These are phyloP conservation scores for Scaptomyza polygonia DNA, from an alignment of 2,888 invertebrate genomes.

Conservation along the genomic window DNA sequence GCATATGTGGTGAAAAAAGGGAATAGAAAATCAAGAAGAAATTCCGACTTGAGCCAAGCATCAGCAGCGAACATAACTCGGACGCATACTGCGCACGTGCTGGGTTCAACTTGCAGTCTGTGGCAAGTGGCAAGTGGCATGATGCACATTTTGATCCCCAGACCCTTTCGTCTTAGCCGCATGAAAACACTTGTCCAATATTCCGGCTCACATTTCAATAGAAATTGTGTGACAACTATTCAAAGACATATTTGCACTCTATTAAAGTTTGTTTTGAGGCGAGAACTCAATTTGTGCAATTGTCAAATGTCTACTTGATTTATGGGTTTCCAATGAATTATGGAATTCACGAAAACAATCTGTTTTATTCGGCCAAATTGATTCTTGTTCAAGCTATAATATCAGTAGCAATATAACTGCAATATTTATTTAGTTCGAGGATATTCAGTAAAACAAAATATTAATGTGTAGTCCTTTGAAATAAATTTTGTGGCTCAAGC, in stretches of 20 bases:
- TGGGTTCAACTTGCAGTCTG: conserved; percentile 1
- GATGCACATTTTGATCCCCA: conserved; percentile 12
- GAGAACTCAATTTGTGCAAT: conserved; percentile 19
- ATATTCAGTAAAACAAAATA: too few relatives aligned
- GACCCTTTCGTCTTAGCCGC: neutral
- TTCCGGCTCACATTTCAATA: conserved; percentile 39
- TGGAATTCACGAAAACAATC: neutral
- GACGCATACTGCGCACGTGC: conserved; percentile 28
- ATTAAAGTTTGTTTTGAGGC: conserved; percentile 3
- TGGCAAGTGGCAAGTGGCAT: conserved; percentile 31
- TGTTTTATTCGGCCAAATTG: too few relatives aligned
- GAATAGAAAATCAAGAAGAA: conserved; percentile 3
- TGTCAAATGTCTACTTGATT: conserved; percentile 7
- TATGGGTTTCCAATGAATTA: too few relatives aligned
- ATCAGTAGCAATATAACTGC: too few relatives aligned
- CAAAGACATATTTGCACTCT: conserved; percentile 20
- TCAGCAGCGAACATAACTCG: neutral
- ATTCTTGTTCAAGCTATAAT: too few relatives aligned
- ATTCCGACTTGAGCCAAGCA: conserved; percentile 20
- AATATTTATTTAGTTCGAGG: too few relatives aligned
- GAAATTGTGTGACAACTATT: conserved; percentile 31
- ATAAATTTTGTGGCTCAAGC: too few relatives aligned
- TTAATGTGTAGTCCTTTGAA: too few relatives aligned
- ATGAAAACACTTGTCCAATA: conserved; percentile 30
- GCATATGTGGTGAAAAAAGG: conserved; percentile 25